phyloP scores from a whole-genome alignment of 1,140 invertebrate genomes.

The Aethina tumida region DNA sequence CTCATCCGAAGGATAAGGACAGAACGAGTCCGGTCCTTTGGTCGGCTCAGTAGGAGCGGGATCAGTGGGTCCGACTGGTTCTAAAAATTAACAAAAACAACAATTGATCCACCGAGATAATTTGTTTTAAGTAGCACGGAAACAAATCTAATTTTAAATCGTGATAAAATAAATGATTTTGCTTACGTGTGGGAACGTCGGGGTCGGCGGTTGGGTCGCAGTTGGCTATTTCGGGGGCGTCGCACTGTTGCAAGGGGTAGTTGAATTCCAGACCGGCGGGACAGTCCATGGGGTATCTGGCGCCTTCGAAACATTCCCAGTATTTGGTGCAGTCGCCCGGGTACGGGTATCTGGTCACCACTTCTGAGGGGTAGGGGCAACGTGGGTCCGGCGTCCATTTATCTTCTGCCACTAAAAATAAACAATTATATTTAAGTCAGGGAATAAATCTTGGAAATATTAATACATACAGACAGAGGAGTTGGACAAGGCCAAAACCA shows the following conservation, averaged over 20 bases:
- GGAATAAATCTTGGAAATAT: too few species aligned
- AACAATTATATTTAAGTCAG: too few species aligned
- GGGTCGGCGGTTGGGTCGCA: too few species aligned
- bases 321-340: conserved; percentile 5
- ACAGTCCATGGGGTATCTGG: conserved; percentile 6
- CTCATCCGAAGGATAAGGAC: conserved; percentile 9
- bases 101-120: too few species aligned
- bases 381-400: conserved; percentile 6
- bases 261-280: conserved; percentile 3
- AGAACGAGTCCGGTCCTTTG: conserved; percentile 7
- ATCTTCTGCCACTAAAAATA: neutral
- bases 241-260: neutral
- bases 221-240: neutral
- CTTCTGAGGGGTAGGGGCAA: conserved; percentile 9
- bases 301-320: conserved; percentile 9
- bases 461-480: conserved; percentile 6
- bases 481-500: neutral
- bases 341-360: neutral
- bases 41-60: too few species aligned
- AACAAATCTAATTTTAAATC: too few species aligned
- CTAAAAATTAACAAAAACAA: too few species aligned
- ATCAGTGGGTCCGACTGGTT: too few species aligned
- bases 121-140: too few species aligned
- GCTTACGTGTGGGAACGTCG: too few species aligned
- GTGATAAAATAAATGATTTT: too few species aligned